These are phyloP conservation scores for Acronicta psi DNA, from an alignment of 2,888 invertebrate genomes.

Conservation along the genomic window DNA sequence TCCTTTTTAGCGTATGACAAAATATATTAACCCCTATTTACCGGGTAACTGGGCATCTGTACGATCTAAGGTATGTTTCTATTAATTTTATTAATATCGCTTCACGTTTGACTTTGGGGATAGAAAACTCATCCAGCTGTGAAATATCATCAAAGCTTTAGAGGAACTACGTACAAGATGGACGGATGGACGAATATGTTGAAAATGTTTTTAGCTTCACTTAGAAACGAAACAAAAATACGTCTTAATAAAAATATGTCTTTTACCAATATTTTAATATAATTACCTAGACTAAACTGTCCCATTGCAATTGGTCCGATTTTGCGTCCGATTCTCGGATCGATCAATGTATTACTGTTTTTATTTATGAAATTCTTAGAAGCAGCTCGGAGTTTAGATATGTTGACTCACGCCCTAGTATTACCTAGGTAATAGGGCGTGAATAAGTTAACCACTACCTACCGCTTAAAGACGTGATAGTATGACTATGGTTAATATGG, in stretches of 20 bases:
- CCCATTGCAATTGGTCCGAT: too few relatives aligned
- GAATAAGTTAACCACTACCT: too few relatives aligned
- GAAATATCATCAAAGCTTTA: conserved; percentile 46
- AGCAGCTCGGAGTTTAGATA: too few relatives aligned
- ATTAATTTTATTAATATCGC: conserved; percentile 47
- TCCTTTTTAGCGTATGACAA: not conserved
- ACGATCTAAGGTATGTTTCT: conserved; percentile 21
- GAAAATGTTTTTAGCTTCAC: conserved; percentile 6
- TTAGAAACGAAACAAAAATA: conserved; percentile 15
- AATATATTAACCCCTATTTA: conserved; percentile 10
- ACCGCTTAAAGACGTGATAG: too few relatives aligned
- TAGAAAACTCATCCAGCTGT: conserved; percentile 31
- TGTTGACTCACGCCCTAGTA: too few relatives aligned
- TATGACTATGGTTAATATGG: too few relatives aligned
- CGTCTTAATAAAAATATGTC: not conserved
- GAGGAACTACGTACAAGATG: conserved; percentile 10
- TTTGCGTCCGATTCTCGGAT: too few relatives aligned
- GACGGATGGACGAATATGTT: not conserved
- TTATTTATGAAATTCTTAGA: too few relatives aligned
- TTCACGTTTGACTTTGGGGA: conserved; percentile 31
- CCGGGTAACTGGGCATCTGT: not conserved
- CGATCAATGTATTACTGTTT: too few relatives aligned
- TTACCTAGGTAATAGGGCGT: too few relatives aligned
- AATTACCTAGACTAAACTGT: not conserved
- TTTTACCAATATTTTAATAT: not conserved